Base-by-base conservation (phyloP, 1,140 invertebrate genomes). In the Aphelenchoides fujianensis region DNA sequence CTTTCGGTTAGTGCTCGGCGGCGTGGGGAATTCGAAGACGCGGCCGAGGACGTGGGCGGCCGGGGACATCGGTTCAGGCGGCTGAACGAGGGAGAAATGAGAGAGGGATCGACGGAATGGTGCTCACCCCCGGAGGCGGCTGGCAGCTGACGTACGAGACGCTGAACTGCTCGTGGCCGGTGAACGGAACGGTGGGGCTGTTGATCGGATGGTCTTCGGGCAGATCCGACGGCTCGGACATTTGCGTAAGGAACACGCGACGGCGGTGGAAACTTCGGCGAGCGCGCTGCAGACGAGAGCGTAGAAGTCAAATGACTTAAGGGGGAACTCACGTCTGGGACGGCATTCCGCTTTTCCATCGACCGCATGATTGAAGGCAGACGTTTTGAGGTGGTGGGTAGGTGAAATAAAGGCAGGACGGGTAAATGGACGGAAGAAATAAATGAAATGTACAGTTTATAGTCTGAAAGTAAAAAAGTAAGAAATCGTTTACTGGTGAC, bases 71-170 rank as follows among this genome's bases (percentile, higher is more conserved):
- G 32, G 27, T 36, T 66, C 32, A 41, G 27, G 16, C 12, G 31
- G 30, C 63, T 66, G 32, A 36, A n/a, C n/a, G n/a, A n/a, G n/a
- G n/a, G n/a, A n/a, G n/a, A n/a, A n/a, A n/a, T n/a, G n/a, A n/a
- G n/a, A 61, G 28, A 61, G 2, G 16, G 28, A n/a, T 61, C 28
- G 28, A 34, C 27, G n/a, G 28, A 61, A 2, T 16, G 12, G 31
- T 23, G 30, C 63, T 36, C 31, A 1, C 59, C n/a, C n/a, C n/a
- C 27, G 16, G 31, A 16, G 31, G n/a, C 59, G n/a, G n/a, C n/a
- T 2, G n/a, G 27, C n/a, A 61, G 36, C 31, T 61, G 59, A n/a
- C n/a, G 34, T 66, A 66, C 63, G 63, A 66, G 7, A 66, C 63
- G 12, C 27, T 66, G 7, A 34, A 34, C 34, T 36, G 7, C 53